phyloP scores from a whole-genome alignment of 2,113 vertebrate genomes.

The Camelus dromedarius region DNA sequence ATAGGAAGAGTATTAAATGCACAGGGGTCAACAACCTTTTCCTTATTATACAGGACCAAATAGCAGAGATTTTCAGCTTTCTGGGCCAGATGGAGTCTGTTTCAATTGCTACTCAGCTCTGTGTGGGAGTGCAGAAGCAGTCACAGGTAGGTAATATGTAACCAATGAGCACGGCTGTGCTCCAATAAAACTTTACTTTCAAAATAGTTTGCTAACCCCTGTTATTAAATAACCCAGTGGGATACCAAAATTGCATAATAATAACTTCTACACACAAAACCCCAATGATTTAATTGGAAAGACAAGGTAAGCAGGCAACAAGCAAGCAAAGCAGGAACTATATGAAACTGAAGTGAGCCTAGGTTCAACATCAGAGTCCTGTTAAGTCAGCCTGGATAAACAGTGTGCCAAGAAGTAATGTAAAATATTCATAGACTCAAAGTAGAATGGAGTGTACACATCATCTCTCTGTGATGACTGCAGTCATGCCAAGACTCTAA shows the following conservation, averaged over 20 bases:
- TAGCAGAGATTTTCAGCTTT: neutral
- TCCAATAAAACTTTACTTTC: conserved; percentile 11
- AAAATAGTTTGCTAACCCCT: neutral
- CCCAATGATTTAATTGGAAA: neutral
- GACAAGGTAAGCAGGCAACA: neutral
- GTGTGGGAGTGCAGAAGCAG: neutral
- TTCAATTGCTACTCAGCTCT: neutral
- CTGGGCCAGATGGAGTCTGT: neutral
- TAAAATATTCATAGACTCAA: conserved; percentile 49
- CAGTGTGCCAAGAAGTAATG: neutral
- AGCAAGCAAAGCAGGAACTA: neutral
- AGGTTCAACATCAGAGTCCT: neutral
- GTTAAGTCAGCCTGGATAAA: neutral
- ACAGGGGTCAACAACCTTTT: neutral
- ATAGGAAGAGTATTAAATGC: neutral
- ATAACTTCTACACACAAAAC: neutral
- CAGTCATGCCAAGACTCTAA: neutral
- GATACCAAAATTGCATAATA: neutral
- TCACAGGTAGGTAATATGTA: neutral
- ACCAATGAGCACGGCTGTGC: neutral
- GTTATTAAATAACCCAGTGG: neutral
- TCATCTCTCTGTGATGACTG: neutral
- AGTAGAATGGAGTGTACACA: neutral
- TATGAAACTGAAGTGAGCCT: neutral
- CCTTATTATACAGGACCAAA: neutral